phyloP scores from a whole-genome alignment of 2,888 invertebrate species.

The Synanthedon myopaeformis region DNA sequence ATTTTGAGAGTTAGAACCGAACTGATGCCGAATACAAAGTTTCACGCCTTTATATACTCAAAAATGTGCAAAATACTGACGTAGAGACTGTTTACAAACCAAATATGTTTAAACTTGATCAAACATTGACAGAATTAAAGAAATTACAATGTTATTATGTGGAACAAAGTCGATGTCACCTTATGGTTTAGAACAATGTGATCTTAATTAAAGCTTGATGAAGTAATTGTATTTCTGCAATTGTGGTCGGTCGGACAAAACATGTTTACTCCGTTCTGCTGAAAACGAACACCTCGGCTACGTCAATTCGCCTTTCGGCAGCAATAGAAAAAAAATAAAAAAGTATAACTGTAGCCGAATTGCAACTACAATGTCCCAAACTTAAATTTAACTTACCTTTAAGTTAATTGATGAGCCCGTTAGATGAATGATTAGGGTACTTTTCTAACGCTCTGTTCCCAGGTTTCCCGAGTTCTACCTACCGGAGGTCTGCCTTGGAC shows the following conservation, averaged over 20 bases:
- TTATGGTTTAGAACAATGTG: conserved; percentile 36
- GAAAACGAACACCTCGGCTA: too few species aligned
- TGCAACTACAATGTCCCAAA: too few species aligned
- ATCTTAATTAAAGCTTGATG: conserved; percentile 32
- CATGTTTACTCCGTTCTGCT: not conserved
- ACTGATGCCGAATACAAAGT: conserved; percentile 35
- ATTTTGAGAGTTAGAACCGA: conserved; percentile 48
- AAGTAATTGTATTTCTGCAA: conserved; percentile 16
- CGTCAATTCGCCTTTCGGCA: too few species aligned
- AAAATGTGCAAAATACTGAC: conserved; percentile 16
- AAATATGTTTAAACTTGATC: conserved; percentile 10
- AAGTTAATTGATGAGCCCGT: too few species aligned
- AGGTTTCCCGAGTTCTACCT: too few species aligned
- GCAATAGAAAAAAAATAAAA: too few species aligned
- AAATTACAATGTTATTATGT: conserved; percentile 22
- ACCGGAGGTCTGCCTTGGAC: too few species aligned
- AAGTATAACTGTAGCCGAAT: too few species aligned
- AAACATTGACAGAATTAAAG: conserved; percentile 33
- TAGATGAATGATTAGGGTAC: too few species aligned
- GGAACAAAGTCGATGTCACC: conserved; percentile 27
- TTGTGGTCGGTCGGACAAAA: not conserved
- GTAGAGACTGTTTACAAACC: conserved; percentile 10
- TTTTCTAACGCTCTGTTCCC: too few species aligned
- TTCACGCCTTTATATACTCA: conserved; percentile 39
- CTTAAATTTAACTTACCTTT: too few species aligned